A percentile compares a stretch with the other conserved stretches of the same genome.
Conservation (phyloP, 2,888 invertebrate genomes). For the Petrolisthes manimaculis region DNA sequence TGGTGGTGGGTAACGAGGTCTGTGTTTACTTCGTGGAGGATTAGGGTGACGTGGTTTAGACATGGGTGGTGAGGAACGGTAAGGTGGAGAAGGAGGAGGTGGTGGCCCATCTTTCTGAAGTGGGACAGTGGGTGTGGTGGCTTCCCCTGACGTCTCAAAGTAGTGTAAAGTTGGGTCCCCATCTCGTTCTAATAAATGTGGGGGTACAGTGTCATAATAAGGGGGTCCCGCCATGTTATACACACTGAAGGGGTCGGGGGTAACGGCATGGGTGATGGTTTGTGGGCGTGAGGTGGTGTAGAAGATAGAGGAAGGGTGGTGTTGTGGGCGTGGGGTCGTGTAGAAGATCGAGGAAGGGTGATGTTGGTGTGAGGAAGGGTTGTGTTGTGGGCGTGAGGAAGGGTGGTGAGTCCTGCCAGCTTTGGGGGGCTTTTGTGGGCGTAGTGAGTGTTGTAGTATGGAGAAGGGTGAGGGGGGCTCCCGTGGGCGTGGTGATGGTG, state of each 20-base stretch:
- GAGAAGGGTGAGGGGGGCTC: background rate
- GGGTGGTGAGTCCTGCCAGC: background rate
- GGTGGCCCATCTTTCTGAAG: no score
- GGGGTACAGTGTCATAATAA: constrained; percentile 9
- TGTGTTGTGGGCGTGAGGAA: background rate
- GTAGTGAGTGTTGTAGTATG: background rate
- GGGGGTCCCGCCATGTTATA: constrained; percentile 24
- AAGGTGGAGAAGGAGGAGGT: no score
- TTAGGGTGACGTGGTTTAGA: background rate
- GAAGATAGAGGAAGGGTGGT: background rate
- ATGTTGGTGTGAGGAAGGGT: background rate
- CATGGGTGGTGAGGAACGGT: no score
- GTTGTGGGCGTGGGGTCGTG: background rate
- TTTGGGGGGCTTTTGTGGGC: background rate
- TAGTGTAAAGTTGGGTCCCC: background rate
- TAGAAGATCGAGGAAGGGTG: background rate
- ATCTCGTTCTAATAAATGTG: background rate
- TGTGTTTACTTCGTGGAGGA: background rate
- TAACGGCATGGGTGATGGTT: constrained; percentile 3
- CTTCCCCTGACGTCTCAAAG: no score
- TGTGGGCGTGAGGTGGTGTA: background rate
- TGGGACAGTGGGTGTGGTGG: no score
- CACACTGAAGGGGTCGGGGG: constrained; percentile 20
- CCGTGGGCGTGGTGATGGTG: background rate
- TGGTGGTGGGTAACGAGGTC: no score